Evolutionary conservation across 2,888 invertebrate genomes (phyloP), one percentile per base, ranked within the genome.

Genomic region (Archips crataeganus): DNA sequence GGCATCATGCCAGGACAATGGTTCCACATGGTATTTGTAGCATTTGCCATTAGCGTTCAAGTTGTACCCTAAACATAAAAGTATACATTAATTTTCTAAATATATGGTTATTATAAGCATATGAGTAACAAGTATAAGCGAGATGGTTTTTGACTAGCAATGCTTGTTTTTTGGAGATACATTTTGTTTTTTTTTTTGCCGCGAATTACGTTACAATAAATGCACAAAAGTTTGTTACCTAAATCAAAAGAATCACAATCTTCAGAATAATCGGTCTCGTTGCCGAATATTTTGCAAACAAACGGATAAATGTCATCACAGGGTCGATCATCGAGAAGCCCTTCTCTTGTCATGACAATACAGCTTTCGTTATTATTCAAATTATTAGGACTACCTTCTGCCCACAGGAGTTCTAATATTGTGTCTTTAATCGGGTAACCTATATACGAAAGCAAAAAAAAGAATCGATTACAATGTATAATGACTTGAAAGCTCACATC

Each of bases 321-420:
- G 0, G 84, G 77, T 9, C 81, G 80, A 76, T 88, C 87, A 59
- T 88, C 87, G 36, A 89, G 80, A 9, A 87, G 76, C 1, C 87
- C 89, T 75, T 87, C 85, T 76, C 88, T 82, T 3, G 85, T 86
- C 87, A 89, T 89, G 15, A 88, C 83, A 2, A 87, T 85, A 73
- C 88, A 88, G 70, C 86, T 82, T 74, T 87, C 86, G n/a, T 78
- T 68, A 15, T 80, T 81, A 63, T 85, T 82, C 5, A 75, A 45
- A 71, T 84, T 85, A 69, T 87, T 81, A 9, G 87, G 87, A 13
- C 79, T 80, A 51, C 87, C 87, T 77, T 87, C 85, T 6, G 79
- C 81, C 88, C 88, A 88, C 0, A 88, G 79, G 5, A 86, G 78
- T n/a, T 87, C 82, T 36, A 88, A 74, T 49, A 85, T 75, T n/a